Conservation (phyloP, 2,113 vertebrate species). For the Macrotis lagotis region DNA sequence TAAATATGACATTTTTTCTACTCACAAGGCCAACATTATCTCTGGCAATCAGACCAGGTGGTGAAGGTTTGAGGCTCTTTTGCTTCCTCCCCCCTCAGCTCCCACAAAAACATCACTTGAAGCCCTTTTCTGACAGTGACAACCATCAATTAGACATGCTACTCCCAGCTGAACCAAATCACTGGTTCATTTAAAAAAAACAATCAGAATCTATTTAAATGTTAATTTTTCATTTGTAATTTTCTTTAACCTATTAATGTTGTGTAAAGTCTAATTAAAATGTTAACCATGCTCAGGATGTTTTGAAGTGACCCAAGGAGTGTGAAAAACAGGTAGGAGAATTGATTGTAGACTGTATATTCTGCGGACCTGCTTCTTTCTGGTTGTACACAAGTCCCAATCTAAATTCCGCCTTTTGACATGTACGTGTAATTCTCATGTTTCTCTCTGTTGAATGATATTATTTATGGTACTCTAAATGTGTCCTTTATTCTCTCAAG, state of each 20-base stretch:
- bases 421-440: background rate
- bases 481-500: conserved; percentile 20
- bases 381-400: conserved; percentile 6
- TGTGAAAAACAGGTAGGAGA: background rate
- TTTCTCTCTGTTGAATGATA: background rate
- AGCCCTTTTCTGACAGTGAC: conserved; percentile 40
- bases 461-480: conserved; percentile 27
- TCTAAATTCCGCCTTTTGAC: background rate
- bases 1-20: background rate
- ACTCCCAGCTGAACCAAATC: conserved; percentile 35
- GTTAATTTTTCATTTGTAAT: conserved; percentile 52
- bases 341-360: background rate
- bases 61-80: conserved; percentile 27
- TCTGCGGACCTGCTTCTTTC: conserved; percentile 30
- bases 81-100: background rate
- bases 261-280: conserved; percentile 41
- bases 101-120: conserved; percentile 30
- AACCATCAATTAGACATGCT: conserved; percentile 46
- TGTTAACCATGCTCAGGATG: conserved; percentile 35
- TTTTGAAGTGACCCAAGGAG: conserved; percentile 33
- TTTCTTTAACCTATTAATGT: conserved; percentile 43
- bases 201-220: conserved; percentile 53
- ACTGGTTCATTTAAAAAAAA: conserved; percentile 31
- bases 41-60: background rate
- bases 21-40: background rate